These are phyloP conservation scores for Scomberomorus guttatus DNA, from an alignment of 2,797 vertebrate species.

Conservation along the genomic window DNA sequence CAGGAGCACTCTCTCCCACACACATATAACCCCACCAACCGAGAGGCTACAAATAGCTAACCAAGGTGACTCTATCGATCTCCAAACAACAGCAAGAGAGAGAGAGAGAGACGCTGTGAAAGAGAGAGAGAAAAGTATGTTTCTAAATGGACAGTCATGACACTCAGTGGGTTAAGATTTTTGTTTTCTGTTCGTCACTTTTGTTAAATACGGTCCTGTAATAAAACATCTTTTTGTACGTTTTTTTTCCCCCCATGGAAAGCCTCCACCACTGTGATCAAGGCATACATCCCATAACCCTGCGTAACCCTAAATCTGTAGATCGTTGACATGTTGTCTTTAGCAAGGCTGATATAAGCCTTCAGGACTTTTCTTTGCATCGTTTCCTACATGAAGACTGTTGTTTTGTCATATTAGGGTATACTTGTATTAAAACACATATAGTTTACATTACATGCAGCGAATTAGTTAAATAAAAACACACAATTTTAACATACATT, in stretches of 20 bases:
- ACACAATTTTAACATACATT: not conserved
- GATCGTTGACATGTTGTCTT: not conserved
- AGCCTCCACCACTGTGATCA: not conserved
- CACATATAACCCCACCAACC: conserved; percentile 79
- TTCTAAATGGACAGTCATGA: conserved; percentile 58
- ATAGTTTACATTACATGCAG: not conserved
- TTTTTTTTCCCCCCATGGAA: not conserved
- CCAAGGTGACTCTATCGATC: conserved; percentile 90
- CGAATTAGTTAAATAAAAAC: not conserved
- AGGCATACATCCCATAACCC: not conserved
- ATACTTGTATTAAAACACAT: conserved; percentile 1
- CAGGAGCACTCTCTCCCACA: conserved; percentile 70
- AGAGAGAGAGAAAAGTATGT: conserved; percentile 64
- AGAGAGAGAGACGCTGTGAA: conserved; percentile 49
- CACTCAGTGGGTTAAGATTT: conserved; percentile 53
- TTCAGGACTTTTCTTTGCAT: not conserved
- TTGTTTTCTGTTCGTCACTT: conserved; percentile 55
- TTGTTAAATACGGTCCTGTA: conserved; percentile 48
- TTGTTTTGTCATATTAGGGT: not conserved
- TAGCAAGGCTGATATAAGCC: not conserved
- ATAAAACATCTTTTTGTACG: conserved; percentile 29
- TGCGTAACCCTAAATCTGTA: not conserved
- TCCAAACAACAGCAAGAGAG: conserved; percentile 75
- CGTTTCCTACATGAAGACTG: not conserved
- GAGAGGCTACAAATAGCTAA: conserved; percentile 86